Percentiles rank a stretch among this genome's conserved stretches.
Conservation (phyloP, 2,888 invertebrate species). For the Heteromyza rotundicornis region DNA sequence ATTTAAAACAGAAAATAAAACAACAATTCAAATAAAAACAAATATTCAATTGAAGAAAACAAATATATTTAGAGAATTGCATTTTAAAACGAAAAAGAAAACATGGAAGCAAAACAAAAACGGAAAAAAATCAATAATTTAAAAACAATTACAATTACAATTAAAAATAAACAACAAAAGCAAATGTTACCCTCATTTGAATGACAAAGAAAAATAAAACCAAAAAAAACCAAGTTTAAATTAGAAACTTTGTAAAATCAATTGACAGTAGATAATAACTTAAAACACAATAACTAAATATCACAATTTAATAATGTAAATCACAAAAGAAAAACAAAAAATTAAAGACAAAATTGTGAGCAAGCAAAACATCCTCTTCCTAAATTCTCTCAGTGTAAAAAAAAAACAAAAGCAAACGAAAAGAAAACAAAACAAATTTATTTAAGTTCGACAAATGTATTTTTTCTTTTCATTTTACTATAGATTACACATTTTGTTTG, state of each 20-base stretch:
- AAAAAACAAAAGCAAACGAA: slow-evolving; percentile 31
- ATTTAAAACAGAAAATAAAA: neutral
- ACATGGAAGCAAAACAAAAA: neutral
- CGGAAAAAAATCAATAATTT: neutral
- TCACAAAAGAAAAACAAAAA: slow-evolving; percentile 18
- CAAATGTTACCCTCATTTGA: neutral
- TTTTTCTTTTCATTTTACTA: too few species aligned
- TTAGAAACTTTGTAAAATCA: neutral
- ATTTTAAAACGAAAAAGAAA: slow-evolving; percentile 8
- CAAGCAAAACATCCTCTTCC: slow-evolving; percentile 57
- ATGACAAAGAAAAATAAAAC: neutral
- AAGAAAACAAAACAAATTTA: slow-evolving; percentile 22
- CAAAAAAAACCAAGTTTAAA: too few species aligned
- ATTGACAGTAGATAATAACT: neutral
- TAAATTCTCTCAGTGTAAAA: slow-evolving; percentile 61
- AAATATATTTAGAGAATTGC: slow-evolving; percentile 20
- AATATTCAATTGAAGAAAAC: too few species aligned
- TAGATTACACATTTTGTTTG: too few species aligned
- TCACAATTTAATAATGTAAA: slow-evolving; percentile 15
- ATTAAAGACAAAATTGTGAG: slow-evolving; percentile 2
- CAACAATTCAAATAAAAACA: slow-evolving; percentile 12
- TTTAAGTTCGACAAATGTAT: too few species aligned
- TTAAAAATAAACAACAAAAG: neutral
- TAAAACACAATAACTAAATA: slow-evolving; percentile 21
- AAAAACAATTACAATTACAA: neutral